Conservation (phyloP, 2,113 vertebrate genomes). For the Passer montanus region DNA sequence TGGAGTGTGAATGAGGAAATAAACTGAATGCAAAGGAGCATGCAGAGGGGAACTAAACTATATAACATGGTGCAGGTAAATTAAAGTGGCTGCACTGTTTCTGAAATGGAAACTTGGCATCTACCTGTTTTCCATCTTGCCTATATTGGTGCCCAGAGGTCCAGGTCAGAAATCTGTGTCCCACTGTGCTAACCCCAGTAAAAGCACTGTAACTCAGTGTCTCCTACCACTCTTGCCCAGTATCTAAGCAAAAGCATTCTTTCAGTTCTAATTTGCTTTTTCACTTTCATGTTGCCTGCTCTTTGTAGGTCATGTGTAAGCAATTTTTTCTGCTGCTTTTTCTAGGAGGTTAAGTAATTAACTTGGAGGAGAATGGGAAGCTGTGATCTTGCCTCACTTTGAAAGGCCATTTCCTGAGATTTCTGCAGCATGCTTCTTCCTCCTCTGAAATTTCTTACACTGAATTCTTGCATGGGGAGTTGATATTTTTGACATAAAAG, state of each 20-base stretch:
- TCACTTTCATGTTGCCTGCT: neutral
- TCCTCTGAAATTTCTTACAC: neutral
- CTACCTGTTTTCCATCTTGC: neutral
- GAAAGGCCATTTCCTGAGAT: constrained; percentile 31
- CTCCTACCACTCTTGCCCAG: neutral
- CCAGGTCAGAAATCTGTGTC: neutral
- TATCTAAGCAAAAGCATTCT: neutral
- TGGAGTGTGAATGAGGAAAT: neutral
- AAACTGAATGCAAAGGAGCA: neutral
- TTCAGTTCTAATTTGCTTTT: neutral
- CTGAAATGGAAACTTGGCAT: neutral
- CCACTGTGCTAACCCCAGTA: neutral
- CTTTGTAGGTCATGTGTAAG: constrained; percentile 47
- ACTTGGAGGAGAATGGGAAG: constrained; percentile 39
- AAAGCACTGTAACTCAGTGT: neutral
- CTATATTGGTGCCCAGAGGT: neutral
- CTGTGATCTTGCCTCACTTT: constrained; percentile 25
- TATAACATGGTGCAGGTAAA: neutral
- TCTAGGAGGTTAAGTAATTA: constrained; percentile 56
- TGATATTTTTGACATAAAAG: constrained; percentile 1
- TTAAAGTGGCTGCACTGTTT: neutral
- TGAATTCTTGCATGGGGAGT: neutral
- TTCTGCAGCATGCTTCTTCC: neutral
- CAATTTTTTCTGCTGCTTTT: constrained; percentile 44
- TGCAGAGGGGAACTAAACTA: neutral